Base-by-base conservation (phyloP, 2,888 invertebrate species). In the Callinectes sapidus region DNA sequence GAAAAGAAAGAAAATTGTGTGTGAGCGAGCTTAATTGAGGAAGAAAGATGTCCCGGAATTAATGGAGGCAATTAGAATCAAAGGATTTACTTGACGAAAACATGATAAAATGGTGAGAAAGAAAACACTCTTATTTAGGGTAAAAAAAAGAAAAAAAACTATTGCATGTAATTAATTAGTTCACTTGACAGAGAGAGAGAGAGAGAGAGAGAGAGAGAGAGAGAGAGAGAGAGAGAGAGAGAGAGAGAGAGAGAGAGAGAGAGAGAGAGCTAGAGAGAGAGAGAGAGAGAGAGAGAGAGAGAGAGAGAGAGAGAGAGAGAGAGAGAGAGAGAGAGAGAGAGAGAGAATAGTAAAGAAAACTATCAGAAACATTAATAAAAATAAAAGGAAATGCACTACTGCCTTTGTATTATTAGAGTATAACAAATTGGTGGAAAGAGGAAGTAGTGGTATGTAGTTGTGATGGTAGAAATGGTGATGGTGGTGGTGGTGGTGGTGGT, bases 31-130 rank as follows among this genome's bases (percentile, higher is more conserved):
- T 61, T 23, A 6, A 61, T 61, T 61, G 81, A 81, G 35, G 16
- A 81, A 81, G 81, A 81, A 35, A 35, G 81, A 81, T 35, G 81
- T 81, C 81, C 81, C 18, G 87, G 87, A 42, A 42, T 42, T 87
- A 42, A 87, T 42, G 54, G 48, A 28, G 61, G 35, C 42, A 88
- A 88, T 88, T 88, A 88, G 10, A 39, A 39, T 85, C 39, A 85
- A 85, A 39, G 85, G 39, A 39, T 85, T 85, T 85, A 61, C 23
- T 18, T 23, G 61, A 61, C 61, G 23, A 61, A 61, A 61, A 61
- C 23, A 18, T 23, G 23, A 61, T 61, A 18, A 61, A 23, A 61
- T 13, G 23, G 23, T 23, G 23, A 61, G 61, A 61, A 18, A 85
- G 85, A 35, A 85, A 85, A 35, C 18, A 28, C 85, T 23, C 85